Base-by-base conservation (phyloP, 2,113 vertebrate genomes). In the Camelus dromedarius region DNA sequence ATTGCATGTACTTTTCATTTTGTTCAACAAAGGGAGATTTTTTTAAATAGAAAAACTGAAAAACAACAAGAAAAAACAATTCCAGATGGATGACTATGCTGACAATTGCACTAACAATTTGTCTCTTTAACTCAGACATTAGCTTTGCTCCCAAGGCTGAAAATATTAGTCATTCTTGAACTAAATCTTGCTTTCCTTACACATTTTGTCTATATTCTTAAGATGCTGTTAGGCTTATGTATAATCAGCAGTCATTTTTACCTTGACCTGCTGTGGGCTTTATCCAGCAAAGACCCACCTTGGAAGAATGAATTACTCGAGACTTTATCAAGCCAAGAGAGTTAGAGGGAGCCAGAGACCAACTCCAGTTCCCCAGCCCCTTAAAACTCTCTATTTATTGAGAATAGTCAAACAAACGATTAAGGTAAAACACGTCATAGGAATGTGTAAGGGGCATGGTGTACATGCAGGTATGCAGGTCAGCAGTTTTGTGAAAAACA, bases 121-220 rank as follows among this genome's bases (percentile, higher is more conserved):
- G 93, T 96, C 81, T 93, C 92, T 94, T 91, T 89, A 96, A 75
- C 67, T 94, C 81, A 91, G 93, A 86, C 26, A 24, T 91, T 93
- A 89, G 66, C 77, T 96, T 76, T 94, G 24, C 11, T 76, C 82
- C 52, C 85, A 95, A 94, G 67, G 89, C 85, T 96, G 86, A 93
- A 94, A 94, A 58, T 91, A 95, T 96, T 94, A 82, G 35, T 95
- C 96, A 93, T 96, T 96, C 58, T 82, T 81, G 67, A 97, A 48
- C 60, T 94, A 75, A 96, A 96, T 69, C 48, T 64, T 95, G 54
- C 81, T 96, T 86, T 85, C 48, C 48, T 50, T 77, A 94, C 30
- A 92, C 8, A 58, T 87, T 97, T 95, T 88, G 14, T 93, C 46
- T 64, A n/a, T 89, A 75, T 86, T 77, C 35, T 89, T 66, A 84